These are phyloP conservation scores for Tetragonula carbonaria DNA, from an alignment of 2,888 invertebrate genomes.

Conservation along the genomic window DNA sequence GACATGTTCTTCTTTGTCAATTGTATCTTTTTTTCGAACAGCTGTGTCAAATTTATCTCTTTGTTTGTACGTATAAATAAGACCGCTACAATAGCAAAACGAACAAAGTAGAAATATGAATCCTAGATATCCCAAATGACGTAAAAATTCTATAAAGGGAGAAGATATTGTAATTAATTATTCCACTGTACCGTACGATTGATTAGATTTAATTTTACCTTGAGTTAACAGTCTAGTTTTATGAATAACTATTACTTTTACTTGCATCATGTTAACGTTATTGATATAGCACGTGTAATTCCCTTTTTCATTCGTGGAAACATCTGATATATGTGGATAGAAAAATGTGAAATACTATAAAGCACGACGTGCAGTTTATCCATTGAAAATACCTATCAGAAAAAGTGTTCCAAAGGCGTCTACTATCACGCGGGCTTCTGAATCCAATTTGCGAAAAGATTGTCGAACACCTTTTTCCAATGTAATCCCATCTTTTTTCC, in stretches of 20 bases:
- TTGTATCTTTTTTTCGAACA: not conserved
- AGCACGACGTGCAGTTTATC: not conserved
- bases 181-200: not conserved
- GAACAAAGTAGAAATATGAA: slow-evolving; percentile 86
- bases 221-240: slow-evolving; percentile 85
- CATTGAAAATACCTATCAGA: slow-evolving; percentile 79
- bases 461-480: slow-evolving; percentile 83
- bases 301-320: slow-evolving; percentile 88
- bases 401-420: slow-evolving; percentile 86
- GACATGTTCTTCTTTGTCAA: slow-evolving; percentile 7
- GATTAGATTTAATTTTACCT: slow-evolving; percentile 79
- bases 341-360: not conserved
- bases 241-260: slow-evolving; percentile 85
- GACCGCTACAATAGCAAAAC: slow-evolving; percentile 86
- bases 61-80: slow-evolving; percentile 85
- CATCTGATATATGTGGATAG: slow-evolving; percentile 79
- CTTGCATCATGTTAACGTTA: slow-evolving; percentile 86
- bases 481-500: slow-evolving; percentile 85
- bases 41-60: slow-evolving; percentile 80
- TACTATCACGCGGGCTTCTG: slow-evolving; percentile 85
- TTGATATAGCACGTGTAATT: slow-evolving; percentile 89
- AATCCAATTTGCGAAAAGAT: slow-evolving; percentile 78
- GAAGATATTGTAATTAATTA: not conserved
- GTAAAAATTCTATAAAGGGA: slow-evolving; percentile 84
- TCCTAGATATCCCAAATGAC: slow-evolving; percentile 86